Conservation (phyloP, 2,888 invertebrate species). For the Ochlodes sylvanus region DNA sequence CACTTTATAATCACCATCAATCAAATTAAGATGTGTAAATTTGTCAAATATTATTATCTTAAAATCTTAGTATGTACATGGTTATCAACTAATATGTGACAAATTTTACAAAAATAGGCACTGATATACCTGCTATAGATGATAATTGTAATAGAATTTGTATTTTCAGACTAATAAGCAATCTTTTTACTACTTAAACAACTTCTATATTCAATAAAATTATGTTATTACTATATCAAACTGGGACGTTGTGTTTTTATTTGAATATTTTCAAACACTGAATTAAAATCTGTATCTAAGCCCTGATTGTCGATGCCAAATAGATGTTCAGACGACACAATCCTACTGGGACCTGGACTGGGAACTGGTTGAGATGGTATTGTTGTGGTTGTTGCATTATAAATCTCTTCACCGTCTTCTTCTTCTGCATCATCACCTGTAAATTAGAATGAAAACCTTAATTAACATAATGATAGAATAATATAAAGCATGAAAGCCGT, state of each 20-base stretch:
- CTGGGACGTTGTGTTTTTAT: conserved; percentile 77
- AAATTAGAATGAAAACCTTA: conserved; percentile 43
- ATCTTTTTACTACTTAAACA: neutral
- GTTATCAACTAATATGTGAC: neutral
- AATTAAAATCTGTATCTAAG: conserved; percentile 86
- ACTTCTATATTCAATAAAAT: neutral
- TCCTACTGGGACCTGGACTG: conserved; percentile 79
- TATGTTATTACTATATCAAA: conserved; percentile 58
- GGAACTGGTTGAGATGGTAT: conserved; percentile 60
- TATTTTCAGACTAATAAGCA: neutral
- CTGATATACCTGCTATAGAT: neutral
- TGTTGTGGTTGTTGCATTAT: conserved; percentile 76
- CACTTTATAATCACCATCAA: neutral
- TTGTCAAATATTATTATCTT: neutral
- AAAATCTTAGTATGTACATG: neutral
- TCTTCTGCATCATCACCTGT: conserved; percentile 81
- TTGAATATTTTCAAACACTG: conserved; percentile 86
- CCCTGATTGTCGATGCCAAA: conserved; percentile 86
- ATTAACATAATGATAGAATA: too few species aligned
- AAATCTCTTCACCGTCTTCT: conserved; percentile 77
- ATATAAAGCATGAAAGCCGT: too few species aligned
- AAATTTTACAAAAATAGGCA: neutral
- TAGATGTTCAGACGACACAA: conserved; percentile 74
- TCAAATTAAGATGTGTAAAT: neutral
- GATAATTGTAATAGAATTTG: neutral